Conservation (phyloP, 2,113 vertebrate genomes). For the Boulengeromyrus knoepffleri region DNA sequence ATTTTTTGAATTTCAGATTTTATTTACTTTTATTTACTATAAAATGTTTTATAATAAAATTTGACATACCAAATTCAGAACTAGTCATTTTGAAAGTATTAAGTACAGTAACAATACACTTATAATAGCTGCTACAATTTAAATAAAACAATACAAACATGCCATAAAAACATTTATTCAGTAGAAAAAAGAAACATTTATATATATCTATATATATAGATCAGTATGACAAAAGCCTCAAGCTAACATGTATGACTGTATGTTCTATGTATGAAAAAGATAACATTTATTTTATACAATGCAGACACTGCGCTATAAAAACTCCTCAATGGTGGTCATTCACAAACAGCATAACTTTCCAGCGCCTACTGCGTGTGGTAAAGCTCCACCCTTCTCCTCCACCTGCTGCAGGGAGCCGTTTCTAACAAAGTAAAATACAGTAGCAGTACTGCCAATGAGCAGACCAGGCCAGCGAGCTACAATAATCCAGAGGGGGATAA, state of each 20-base stretch:
- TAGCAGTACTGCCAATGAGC: neutral
- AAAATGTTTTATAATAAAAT: neutral
- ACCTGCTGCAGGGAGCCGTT: neutral
- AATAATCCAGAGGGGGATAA: neutral
- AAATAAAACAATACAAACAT: conserved; percentile 5
- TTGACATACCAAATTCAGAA: neutral
- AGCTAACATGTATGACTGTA: neutral
- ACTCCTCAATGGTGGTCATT: neutral
- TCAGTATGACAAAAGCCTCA: neutral
- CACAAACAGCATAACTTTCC: neutral
- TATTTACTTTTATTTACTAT: neutral
- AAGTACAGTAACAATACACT: neutral
- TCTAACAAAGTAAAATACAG: neutral
- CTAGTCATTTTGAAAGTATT: neutral
- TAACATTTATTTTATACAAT: neutral
- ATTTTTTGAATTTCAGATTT: neutral
- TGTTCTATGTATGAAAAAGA: neutral
- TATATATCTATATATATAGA: neutral
- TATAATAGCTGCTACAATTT: neutral
- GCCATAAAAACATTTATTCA: conserved; percentile 16
- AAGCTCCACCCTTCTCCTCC: neutral
- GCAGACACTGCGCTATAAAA: neutral
- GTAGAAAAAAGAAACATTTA: neutral
- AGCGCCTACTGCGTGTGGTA: neutral
- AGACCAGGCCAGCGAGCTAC: neutral